A percentile compares a stretch with the other conserved stretches of the same genome.
phyloP scores from a whole-genome alignment of 2,888 invertebrate genomes.

The Drosophila hamatofila region DNA sequence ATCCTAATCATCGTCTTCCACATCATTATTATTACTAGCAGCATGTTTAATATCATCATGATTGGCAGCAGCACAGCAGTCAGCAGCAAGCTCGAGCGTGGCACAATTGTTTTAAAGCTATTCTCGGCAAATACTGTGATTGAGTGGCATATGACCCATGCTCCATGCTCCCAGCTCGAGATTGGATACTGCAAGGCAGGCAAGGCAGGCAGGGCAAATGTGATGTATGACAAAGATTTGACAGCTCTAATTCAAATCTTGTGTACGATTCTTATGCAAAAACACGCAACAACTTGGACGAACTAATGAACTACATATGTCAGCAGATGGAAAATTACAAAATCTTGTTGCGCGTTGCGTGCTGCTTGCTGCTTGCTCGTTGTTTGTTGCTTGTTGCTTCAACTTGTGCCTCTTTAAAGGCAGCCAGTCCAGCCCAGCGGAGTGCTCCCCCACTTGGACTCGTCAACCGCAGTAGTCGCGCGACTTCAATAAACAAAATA shows the following conservation, averaged over 20 bases:
- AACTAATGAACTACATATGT: slow-evolving; percentile 79
- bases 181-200: slow-evolving; percentile 18
- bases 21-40: too few relatives aligned
- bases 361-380: too few relatives aligned
- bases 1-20: neutral
- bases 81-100: slow-evolving; percentile 18
- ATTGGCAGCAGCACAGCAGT: slow-evolving; percentile 6
- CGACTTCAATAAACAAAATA: slow-evolving; percentile 66
- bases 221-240: slow-evolving; percentile 78
- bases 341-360: slow-evolving; percentile 57
- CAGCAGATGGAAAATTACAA: slow-evolving; percentile 75
- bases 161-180: neutral
- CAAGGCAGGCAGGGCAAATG: too few relatives aligned
- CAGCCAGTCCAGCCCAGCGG: slow-evolving; percentile 3
- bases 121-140: slow-evolving; percentile 61
- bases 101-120: slow-evolving; percentile 64
- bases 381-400: slow-evolving; percentile 15
- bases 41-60: slow-evolving; percentile 9
- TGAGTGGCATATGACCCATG: slow-evolving; percentile 61
- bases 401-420: slow-evolving; percentile 47
- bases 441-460: slow-evolving; percentile 51
- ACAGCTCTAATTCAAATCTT: slow-evolving; percentile 80
- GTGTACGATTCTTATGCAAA: slow-evolving; percentile 68
- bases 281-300: slow-evolving; percentile 9
- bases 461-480: slow-evolving; percentile 35